Percentiles rank a stretch among this genome's conserved stretches.
Conservation (phyloP, 2,888 invertebrate genomes). For the Opisthograptis luteolata region DNA sequence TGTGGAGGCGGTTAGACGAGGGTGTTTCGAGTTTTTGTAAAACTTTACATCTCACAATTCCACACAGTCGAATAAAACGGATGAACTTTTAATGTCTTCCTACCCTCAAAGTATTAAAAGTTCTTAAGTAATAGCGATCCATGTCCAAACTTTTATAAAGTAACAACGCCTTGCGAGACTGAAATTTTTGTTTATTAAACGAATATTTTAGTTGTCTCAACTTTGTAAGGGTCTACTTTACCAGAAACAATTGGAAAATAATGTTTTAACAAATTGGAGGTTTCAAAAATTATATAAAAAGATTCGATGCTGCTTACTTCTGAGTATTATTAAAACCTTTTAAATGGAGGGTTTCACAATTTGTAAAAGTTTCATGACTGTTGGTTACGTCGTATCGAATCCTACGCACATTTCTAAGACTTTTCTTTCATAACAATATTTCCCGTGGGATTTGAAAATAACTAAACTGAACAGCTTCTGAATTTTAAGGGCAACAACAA, state of each 20-base stretch:
- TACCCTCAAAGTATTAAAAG: conserved; percentile 53
- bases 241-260: conserved; percentile 26
- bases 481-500: too few relatives aligned
- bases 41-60: conserved; percentile 1
- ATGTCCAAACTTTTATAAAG: conserved; percentile 66
- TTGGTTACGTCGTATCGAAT: too few relatives aligned
- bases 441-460: neutral
- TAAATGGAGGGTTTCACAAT: conserved; percentile 3
- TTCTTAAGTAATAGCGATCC: conserved; percentile 64
- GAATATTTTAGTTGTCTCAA: conserved; percentile 39
- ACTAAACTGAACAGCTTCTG: neutral
- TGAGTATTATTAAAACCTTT: conserved; percentile 17
- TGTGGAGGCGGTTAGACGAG: too few relatives aligned
- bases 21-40: neutral
- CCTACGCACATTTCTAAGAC: too few relatives aligned
- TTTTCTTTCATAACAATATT: neutral
- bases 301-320: conserved; percentile 21
- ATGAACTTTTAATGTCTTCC: conserved; percentile 53
- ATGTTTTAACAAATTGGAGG: conserved; percentile 27
- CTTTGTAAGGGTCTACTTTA: conserved; percentile 25
- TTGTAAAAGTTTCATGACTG: conserved; percentile 1
- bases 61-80: conserved; percentile 22
- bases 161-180: conserved; percentile 50
- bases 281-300: conserved; percentile 28
- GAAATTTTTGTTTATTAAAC: conserved; percentile 47